Evolutionary conservation across 2,888 invertebrate species (phyloP).

Genomic region (Melanchra persicariae): DNA sequence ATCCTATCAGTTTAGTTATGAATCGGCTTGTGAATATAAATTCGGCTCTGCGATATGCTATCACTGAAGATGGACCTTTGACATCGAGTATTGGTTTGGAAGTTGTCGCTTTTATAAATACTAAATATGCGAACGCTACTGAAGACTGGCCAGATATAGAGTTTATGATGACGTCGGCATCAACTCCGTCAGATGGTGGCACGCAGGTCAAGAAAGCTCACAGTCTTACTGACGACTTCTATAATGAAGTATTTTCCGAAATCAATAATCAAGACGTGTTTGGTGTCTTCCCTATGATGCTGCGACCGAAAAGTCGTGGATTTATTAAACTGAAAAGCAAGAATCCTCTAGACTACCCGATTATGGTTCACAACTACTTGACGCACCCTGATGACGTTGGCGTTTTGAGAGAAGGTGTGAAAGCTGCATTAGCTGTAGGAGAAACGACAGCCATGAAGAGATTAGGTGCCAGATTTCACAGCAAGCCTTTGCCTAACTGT

Average conservation of each 20-base stretch:
- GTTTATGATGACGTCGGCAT: slow-evolving; percentile 96
- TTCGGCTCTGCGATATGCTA: slow-evolving; percentile 95
- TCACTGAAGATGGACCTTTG: slow-evolving; percentile 96
- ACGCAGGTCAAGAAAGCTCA: slow-evolving; percentile 95
- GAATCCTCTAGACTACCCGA: slow-evolving; percentile 95
- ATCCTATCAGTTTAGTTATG: slow-evolving; percentile 95
- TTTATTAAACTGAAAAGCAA: slow-evolving; percentile 93
- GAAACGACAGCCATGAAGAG: slow-evolving; percentile 94
- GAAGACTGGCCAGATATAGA: slow-evolving; percentile 98
- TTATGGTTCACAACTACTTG: slow-evolving; percentile 97
- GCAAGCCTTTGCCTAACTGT: slow-evolving; percentile 95
- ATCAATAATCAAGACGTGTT: slow-evolving; percentile 94
- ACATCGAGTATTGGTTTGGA: slow-evolving; percentile 97
- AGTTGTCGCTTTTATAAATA: slow-evolving; percentile 96
- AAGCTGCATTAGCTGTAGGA: slow-evolving; percentile 95
- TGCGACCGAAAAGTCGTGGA: slow-evolving; percentile 97
- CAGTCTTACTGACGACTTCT: slow-evolving; percentile 95
- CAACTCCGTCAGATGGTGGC: slow-evolving; percentile 96
- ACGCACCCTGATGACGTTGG: slow-evolving; percentile 96
- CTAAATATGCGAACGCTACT: slow-evolving; percentile 96
- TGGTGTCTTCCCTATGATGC: slow-evolving; percentile 96
- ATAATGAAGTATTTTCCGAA: slow-evolving; percentile 93
- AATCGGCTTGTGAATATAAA: slow-evolving; percentile 95
- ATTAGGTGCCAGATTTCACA: slow-evolving; percentile 95
- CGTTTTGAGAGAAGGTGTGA: slow-evolving; percentile 96